Conservation (phyloP, 2,888 invertebrate genomes). For the Spisula subtruncata region DNA sequence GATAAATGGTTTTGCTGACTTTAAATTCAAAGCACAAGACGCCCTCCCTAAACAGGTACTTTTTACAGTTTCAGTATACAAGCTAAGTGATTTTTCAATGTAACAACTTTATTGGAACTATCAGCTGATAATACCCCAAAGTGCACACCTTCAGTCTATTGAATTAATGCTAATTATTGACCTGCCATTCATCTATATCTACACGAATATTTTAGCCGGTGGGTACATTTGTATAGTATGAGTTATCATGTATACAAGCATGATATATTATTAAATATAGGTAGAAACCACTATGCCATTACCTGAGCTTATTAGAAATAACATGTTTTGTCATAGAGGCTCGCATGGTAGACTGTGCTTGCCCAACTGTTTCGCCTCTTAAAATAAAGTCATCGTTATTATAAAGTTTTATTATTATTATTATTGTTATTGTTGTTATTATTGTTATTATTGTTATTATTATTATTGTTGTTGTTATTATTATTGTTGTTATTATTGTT, state of each 20-base stretch:
- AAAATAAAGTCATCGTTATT: too few species aligned
- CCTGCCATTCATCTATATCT: too few species aligned
- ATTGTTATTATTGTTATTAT: background rate
- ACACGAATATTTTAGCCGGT: too few species aligned
- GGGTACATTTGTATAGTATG: background rate
- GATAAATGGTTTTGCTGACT: constrained; percentile 14
- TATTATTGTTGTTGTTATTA: background rate
- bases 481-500: background rate
- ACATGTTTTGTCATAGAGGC: background rate
- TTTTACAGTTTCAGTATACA: background rate
- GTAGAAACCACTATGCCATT: too few species aligned
- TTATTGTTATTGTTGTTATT: too few species aligned
- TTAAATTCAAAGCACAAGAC: constrained; percentile 13
- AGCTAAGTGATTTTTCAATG: background rate
- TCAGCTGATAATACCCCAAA: too few species aligned
- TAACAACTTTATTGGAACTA: too few species aligned
- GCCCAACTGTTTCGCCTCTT: too few species aligned
- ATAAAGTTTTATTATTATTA: too few species aligned
- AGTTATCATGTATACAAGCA: background rate
- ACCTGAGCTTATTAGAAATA: background rate
- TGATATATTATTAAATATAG: background rate
- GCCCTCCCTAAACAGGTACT: background rate
- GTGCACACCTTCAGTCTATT: too few species aligned
- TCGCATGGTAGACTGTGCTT: too few species aligned
- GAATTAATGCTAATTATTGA: too few species aligned